Evolutionary conservation across 2,888 invertebrate species (phyloP).

Genomic region (Mechanitis mazaeus): DNA sequence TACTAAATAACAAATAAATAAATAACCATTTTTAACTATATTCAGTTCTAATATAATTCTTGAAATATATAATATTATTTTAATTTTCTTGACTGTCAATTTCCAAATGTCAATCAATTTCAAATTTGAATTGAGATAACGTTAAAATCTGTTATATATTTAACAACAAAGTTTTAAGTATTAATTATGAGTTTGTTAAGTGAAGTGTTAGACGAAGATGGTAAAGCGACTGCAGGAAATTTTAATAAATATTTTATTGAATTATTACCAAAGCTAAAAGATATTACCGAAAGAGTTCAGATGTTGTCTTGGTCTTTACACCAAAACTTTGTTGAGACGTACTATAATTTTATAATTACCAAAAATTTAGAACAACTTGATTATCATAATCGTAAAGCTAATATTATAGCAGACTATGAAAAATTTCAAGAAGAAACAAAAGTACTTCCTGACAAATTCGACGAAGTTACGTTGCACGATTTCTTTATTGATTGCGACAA

Average conservation of each 20-base stretch:
- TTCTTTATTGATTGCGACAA: slow-evolving; percentile 46
- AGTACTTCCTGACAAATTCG: slow-evolving; percentile 39
- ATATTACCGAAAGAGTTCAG: slow-evolving; percentile 56
- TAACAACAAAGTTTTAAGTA: neutral
- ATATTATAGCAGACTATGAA: slow-evolving; percentile 48
- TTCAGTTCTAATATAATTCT: too few relatives aligned
- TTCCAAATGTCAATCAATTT: too few relatives aligned
- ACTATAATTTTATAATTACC: slow-evolving; percentile 53
- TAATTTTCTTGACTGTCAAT: too few relatives aligned
- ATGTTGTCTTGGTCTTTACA: slow-evolving; percentile 62
- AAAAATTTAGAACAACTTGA: slow-evolving; percentile 66
- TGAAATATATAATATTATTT: too few relatives aligned
- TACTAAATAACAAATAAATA: too few relatives aligned
- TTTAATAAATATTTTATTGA: slow-evolving; percentile 52
- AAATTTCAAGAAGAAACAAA: slow-evolving; percentile 41
- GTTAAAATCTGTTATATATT: neutral
- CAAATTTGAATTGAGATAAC: too few relatives aligned
- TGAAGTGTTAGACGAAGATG: slow-evolving; percentile 57
- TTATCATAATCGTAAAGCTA: slow-evolving; percentile 55
- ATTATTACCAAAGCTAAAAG: slow-evolving; percentile 49
- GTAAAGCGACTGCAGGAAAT: slow-evolving; percentile 52
- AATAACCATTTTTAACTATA: too few relatives aligned
- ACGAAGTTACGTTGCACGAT: slow-evolving; percentile 44
- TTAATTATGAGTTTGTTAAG: slow-evolving; percentile 61
- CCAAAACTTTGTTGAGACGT: slow-evolving; percentile 59